Base-by-base conservation (phyloP, 2,113 vertebrate species). In the Setophaga kirtlandii region DNA sequence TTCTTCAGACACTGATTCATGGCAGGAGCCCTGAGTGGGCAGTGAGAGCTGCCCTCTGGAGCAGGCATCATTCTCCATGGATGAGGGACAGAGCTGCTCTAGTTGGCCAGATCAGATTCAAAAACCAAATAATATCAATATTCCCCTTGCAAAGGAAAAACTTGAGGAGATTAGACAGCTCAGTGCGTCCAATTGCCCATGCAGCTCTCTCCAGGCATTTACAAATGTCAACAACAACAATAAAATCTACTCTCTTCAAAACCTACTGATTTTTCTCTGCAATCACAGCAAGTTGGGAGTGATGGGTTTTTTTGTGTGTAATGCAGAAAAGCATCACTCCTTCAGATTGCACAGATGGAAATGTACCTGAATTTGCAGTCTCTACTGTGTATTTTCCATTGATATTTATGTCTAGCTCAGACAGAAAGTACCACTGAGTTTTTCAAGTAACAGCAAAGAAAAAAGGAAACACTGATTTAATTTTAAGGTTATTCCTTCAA, bases 361-460 rank as follows among this genome's bases (percentile, higher is more conserved):
- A 83, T 31, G 11, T 30, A 64, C 64, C n/a, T 86, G 71, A 81
- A 88, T 90, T 85, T 92, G 60, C 56, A 86, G 83, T 49, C 60
- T 35, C 31, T 35, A 49, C 42, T 90, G 42, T 77, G 74, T 50
- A 33, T 67, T 82, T 25, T 69, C 78, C 68, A 71, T 30, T 70
- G 49, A 62, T 56, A 82, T 77, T 89, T 89, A 42, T 50, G 41
- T 74, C 31, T 76, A 53, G 18, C 44, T 60, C 28, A 65, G 58
- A 69, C 23, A 79, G 65, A 76, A 83, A 68, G 63, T 64, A 49
- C 14, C 58, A 62, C 20, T 31, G 44, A 79, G 33, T 75, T 84
- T 84, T 79, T 68, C 5, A 31, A 75, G 39, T 24, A 82, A 28
- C 10, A 59, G 31, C 22, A 82, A 68, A 81, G 18, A 41, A 58